Percentiles rank a stretch among this genome's conserved stretches.
Evolutionary conservation across 2,888 invertebrate genomes (phyloP).

Genomic region (Mimumesa dahlbomi): DNA sequence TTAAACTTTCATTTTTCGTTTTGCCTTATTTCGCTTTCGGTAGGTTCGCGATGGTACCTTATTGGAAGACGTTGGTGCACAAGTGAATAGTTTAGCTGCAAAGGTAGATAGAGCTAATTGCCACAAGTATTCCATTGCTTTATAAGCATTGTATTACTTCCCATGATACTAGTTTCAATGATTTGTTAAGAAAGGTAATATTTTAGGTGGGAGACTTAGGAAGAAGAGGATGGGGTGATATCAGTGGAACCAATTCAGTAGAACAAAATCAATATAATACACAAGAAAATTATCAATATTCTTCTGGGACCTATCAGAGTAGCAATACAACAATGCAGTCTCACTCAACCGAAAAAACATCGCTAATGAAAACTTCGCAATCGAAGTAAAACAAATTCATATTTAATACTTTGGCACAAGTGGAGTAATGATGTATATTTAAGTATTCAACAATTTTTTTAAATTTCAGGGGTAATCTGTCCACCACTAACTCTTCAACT

Average conservation of each 20-base stretch:
- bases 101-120: no score
- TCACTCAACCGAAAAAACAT: slow-evolving; percentile 76
- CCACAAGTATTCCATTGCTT: no score
- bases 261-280: slow-evolving; percentile 75
- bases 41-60: slow-evolving; percentile 88
- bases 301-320: slow-evolving; percentile 72
- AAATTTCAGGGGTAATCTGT: slow-evolving; percentile 41
- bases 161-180: not conserved
- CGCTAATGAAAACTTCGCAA: slow-evolving; percentile 69
- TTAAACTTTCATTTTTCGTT: slow-evolving; percentile 28
- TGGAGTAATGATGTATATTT: not conserved
- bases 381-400: slow-evolving; percentile 64
- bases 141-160: no score
- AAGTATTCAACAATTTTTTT: not conserved
- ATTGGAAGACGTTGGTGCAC: slow-evolving; percentile 85
- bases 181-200: not conserved
- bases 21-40: slow-evolving; percentile 66
- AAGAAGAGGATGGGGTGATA: slow-evolving; percentile 85
- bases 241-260: slow-evolving; percentile 82
- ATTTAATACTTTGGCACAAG: not conserved
- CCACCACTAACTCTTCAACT: slow-evolving; percentile 34
- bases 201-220: slow-evolving; percentile 85
- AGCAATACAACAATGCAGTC: slow-evolving; percentile 60
- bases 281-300: slow-evolving; percentile 74
- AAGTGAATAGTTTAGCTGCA: slow-evolving; percentile 84